These are phyloP conservation scores for Xenopus laevis DNA, from an alignment of 2,113 vertebrate species.

Conservation along the genomic window DNA sequence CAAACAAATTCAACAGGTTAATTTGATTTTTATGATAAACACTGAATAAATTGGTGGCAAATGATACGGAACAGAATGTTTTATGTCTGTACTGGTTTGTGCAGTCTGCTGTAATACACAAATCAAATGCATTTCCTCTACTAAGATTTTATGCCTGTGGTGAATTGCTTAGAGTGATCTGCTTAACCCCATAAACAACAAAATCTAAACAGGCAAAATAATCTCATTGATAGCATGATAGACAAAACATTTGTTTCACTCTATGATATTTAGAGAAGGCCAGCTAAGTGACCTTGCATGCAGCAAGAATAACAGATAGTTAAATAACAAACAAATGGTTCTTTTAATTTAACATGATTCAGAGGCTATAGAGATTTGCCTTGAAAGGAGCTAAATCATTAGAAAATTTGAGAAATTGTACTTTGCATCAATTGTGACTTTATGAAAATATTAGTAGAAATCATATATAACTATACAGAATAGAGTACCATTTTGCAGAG, in stretches of 20 bases:
- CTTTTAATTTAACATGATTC: conserved; percentile 36
- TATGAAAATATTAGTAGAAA: no score
- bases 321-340: conserved; percentile 43
- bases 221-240: conserved; percentile 1
- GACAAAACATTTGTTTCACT: conserved; percentile 12
- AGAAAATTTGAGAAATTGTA: no score
- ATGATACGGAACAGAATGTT: not conserved
- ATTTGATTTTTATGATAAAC: no score
- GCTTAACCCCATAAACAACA: not conserved
- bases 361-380: no score
- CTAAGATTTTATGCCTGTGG: not conserved
- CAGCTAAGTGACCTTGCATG: conserved; percentile 22
- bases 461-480: no score
- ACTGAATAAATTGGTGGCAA: not conserved
- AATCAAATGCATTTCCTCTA: not conserved
- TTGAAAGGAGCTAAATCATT: no score
- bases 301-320: conserved; percentile 7
- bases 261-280: conserved; percentile 4
- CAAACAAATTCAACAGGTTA: no score
- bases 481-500: no score
- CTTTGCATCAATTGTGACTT: no score
- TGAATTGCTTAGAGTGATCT: not conserved
- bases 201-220: not conserved
- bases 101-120: not conserved
- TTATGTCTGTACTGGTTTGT: not conserved